Percentiles rank a stretch among this genome's conserved stretches.
phyloP scores from a whole-genome alignment of 2,888 invertebrate species.

The Lasioglossum pauxillum region DNA sequence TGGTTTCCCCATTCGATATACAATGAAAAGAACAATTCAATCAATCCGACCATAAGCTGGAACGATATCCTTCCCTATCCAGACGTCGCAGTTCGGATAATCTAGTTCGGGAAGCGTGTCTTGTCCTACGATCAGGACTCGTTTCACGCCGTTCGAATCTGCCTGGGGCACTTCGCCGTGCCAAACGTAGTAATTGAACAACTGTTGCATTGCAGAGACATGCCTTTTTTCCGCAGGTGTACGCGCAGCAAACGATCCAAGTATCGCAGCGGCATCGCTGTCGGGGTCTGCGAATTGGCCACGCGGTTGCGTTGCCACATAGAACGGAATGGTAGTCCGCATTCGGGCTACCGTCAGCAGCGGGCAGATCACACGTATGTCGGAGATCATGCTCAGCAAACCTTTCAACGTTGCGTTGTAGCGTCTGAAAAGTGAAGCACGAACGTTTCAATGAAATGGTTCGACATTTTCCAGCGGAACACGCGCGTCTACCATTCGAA shows the following conservation, averaged over 20 bases:
- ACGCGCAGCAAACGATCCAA: constrained; percentile 90
- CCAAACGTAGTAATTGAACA: constrained; percentile 93
- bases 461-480: neutral
- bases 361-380: constrained; percentile 92
- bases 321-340: constrained; percentile 89
- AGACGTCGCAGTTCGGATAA: constrained; percentile 91
- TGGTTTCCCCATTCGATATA: constrained; percentile 15
- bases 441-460: neutral
- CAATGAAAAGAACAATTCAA: constrained; percentile 83
- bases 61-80: constrained; percentile 91
- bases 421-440: constrained; percentile 76
- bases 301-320: constrained; percentile 90
- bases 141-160: constrained; percentile 85
- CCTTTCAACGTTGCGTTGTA: constrained; percentile 89
- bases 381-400: constrained; percentile 90
- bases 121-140: constrained; percentile 89
- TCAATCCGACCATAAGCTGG: constrained; percentile 91
- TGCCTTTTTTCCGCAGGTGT: constrained; percentile 91
- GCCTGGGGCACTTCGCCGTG: constrained; percentile 90
- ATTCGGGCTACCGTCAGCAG: constrained; percentile 88
- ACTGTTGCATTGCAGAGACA: constrained; percentile 91
- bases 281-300: constrained; percentile 86
- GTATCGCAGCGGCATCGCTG: constrained; percentile 91
- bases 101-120: constrained; percentile 88
- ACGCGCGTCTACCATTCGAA: neutral